Conservation (phyloP, 2,113 vertebrate species). For the Condylura cristata region DNA sequence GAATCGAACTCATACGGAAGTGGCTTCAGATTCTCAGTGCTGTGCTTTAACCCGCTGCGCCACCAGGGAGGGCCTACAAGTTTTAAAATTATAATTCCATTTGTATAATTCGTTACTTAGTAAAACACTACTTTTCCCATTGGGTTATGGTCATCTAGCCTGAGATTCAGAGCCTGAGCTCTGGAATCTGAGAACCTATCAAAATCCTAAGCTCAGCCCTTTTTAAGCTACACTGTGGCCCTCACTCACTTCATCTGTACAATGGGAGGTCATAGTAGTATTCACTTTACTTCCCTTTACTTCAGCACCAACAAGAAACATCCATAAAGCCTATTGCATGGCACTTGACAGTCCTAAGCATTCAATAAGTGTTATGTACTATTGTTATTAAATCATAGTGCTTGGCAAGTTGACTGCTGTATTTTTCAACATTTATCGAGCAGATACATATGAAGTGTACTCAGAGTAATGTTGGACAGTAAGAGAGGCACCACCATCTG, state of each 20-base stretch:
- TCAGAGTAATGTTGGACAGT: constrained; percentile 43
- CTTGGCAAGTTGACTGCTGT: background rate
- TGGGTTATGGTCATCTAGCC: background rate
- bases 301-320: constrained; percentile 4
- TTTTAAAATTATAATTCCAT: background rate
- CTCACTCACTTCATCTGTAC: background rate
- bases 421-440: constrained; percentile 1
- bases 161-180: background rate
- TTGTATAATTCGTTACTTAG: background rate
- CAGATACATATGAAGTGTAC: background rate
- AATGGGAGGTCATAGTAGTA: background rate
- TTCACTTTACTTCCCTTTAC: background rate
- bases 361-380: background rate
- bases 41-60: too few species aligned
- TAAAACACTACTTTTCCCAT: background rate
- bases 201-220: background rate
- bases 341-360: background rate
- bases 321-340: background rate
- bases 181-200: background rate
- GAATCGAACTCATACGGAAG: too few species aligned
- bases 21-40: too few species aligned
- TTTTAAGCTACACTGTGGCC: background rate
- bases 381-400: background rate
- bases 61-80: too few species aligned
- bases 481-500: constrained; percentile 53